Conservation (phyloP, 2,888 invertebrate species). For the Epinotia ramella region DNA sequence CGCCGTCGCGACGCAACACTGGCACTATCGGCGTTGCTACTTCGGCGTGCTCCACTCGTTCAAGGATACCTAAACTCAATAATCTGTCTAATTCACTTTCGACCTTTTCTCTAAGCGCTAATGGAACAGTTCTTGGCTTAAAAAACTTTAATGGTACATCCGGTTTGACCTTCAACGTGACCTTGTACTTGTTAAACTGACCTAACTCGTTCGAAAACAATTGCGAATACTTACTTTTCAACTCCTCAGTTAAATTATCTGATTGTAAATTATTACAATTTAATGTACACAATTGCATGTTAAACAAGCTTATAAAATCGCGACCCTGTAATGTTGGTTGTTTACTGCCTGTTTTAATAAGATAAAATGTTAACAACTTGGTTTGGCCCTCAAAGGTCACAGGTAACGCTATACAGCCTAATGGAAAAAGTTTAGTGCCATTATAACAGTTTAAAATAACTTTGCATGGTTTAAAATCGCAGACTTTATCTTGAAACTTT, state of each 20-base stretch:
- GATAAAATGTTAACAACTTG: background rate
- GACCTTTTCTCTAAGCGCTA: background rate
- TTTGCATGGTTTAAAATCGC: background rate
- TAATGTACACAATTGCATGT: background rate
- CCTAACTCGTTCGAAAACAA: background rate
- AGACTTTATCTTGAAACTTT: background rate
- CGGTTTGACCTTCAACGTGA: background rate
- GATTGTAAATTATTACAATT: background rate
- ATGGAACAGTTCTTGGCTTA: background rate
- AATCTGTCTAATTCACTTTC: background rate
- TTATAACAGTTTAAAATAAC: background rate
- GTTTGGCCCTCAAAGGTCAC: background rate
- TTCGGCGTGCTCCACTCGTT: constrained; percentile 19
- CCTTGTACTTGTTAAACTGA: background rate
- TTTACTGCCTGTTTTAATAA: background rate
- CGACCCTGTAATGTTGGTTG: background rate
- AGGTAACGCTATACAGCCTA: background rate
- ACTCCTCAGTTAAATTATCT: background rate
- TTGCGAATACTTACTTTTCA: background rate
- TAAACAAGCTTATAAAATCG: background rate
- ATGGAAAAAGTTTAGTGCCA: background rate
- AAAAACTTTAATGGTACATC: background rate
- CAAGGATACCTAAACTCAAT: constrained; percentile 28
- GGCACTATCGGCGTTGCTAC: constrained; percentile 18
- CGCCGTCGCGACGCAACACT: constrained; percentile 5